Evolutionary conservation across 2,888 invertebrate genomes (phyloP), one percentile per base, ranked within the genome.

Genomic region (Daptonema setosum): DNA sequence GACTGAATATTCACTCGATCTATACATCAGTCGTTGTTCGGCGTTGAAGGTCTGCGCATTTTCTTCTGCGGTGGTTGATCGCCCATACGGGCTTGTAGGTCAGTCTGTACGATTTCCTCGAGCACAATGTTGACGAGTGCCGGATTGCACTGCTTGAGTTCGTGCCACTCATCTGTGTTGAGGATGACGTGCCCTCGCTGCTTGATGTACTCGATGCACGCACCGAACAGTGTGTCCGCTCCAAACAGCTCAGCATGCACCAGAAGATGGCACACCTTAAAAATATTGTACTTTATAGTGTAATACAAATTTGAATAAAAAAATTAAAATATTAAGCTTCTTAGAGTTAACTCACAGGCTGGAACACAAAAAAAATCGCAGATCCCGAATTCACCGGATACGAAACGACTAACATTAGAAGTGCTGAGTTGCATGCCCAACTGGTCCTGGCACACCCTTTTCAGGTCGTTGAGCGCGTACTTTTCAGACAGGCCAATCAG

Each of bases 401-500:
- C n/a, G n/a, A n/a, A n/a, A n/a, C n/a, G n/a, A n/a, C n/a, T n/a
- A 1, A 67, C 67, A 53, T 65, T 69, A 25, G 20, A 24, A 3
- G 5, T 5, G 48, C n/a, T 35, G 29, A 59, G 20, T 20, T 55
- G n/a, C 24, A 56, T 55, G 24, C 63, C 60, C 24, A 68, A 58
- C 43, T 61, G 61, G 48, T 66, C 64, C 45, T 68, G 66, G 54
- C 68, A 67, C 0, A 63, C 56, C 26, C 59, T 57, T 61, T 69
- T 70, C 35, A 69, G 56, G 17, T 64, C 62, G n/a, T 61, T 58
- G 17, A 70, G 55, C 22, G 62, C 63, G 61, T 69, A 69, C 56
- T 69, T 69, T 43, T 69, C 69, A 1, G 69, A 64, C n/a, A 69
- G 62, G 52, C 65, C 63, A 59, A 69, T 65, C 48, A 67, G 58